Evolutionary conservation across 2,113 vertebrate genomes (phyloP).

Genomic region (Ceyx cyanopectus): DNA sequence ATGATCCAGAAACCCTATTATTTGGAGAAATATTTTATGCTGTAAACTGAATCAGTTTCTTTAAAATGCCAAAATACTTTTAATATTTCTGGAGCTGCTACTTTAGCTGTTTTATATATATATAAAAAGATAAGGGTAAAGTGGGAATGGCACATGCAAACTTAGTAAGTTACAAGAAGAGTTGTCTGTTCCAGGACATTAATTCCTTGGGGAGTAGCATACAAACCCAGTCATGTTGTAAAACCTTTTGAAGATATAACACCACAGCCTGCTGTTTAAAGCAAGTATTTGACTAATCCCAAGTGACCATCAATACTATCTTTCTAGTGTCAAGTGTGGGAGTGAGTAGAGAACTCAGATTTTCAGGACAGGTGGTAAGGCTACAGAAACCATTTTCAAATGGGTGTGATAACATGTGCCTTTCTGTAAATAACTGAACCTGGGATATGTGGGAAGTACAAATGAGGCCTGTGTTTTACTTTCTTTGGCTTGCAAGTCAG

Average conservation of each 20-base stretch:
- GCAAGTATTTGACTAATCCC: background rate
- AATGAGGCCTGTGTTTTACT: background rate
- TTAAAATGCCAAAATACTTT: background rate
- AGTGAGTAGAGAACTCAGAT: background rate
- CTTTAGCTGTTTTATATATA: background rate
- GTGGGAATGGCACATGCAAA: background rate
- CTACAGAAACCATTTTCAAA: background rate
- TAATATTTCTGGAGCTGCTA: background rate
- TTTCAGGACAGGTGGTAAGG: background rate
- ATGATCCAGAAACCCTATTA: background rate
- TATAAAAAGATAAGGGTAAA: background rate
- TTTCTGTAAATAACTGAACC: background rate
- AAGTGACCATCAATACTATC: background rate
- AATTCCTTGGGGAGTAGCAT: background rate
- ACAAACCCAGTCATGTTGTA: background rate
- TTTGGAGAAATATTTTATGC: background rate
- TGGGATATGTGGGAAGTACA: background rate
- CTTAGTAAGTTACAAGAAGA: background rate
- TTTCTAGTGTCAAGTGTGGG: background rate
- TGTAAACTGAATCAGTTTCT: background rate
- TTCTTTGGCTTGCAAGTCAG: background rate
- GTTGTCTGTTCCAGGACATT: background rate
- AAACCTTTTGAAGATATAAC: background rate
- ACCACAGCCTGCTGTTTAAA: background rate
- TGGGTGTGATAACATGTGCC: background rate